Evolutionary conservation across 2,113 vertebrate genomes (phyloP), one percentile per base, ranked within the genome.

Genomic region (Hippoglossus stenolepis): DNA sequence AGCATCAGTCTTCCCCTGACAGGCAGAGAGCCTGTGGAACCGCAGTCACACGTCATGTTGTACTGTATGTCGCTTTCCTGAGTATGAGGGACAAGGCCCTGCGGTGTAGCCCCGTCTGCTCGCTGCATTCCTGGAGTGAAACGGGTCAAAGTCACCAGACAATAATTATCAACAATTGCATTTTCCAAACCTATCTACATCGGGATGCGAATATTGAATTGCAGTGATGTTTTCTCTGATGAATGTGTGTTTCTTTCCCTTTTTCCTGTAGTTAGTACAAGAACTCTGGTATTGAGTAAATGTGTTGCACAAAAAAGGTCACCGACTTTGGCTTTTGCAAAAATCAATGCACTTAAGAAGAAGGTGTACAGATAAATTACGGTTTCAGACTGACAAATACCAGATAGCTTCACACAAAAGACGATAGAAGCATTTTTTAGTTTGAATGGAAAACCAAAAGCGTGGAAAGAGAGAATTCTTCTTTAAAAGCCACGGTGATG

Each of bases 1-100:
- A 89, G 73, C 77, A 81, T 88, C 82, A 73, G 75, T 78, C 77
- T 84, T 79, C 69, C 62, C 65, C 78, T 76, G 83, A 85, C 83
- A 79, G 75, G 70, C 62, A 84, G 74, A 64, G 67, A 79, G 84
- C 83, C 82, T 66, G 74, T 60, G 24, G 65, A 47, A 73, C 58
- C 63, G 70, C 81, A 73, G 79, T 80, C 82, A 79, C 79, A 35
- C 21, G 12, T 61, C 40, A 58, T 78, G 76, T 80, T 59, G 56
- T 21, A 62, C 38, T 51, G 65, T 38, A 83, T 72, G 73, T 62
- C 71, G 75, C 65, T 63, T 18, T 65, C 28, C 59, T 75, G 61
- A 57, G 60, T 40, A 20, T 82, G 54, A 73, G 77, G 58, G 70
- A 85, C 72, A 75, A 21, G 65, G 35, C 78, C 75, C 56, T 1